These are phyloP conservation scores for Tenthredo distinguenda DNA, from an alignment of 2,888 invertebrate species.

Conservation along the genomic window DNA sequence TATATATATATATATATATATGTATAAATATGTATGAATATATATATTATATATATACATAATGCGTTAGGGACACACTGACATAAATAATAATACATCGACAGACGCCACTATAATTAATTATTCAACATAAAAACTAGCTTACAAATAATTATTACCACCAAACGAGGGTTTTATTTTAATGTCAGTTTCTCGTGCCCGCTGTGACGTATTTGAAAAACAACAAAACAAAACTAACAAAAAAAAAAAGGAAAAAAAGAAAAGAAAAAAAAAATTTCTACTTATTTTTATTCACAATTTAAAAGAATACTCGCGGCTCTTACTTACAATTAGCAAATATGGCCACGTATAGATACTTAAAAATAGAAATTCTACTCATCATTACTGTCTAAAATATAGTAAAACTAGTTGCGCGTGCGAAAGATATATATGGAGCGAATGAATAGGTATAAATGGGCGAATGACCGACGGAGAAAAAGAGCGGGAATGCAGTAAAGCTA, in stretches of 20 bases:
- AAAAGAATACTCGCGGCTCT: conserved; percentile 28
- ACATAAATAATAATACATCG: not conserved
- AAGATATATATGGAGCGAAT: conserved; percentile 12
- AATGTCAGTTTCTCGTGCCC: conserved; percentile 25
- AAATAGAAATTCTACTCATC: conserved; percentile 38
- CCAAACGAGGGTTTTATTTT: conserved; percentile 12
- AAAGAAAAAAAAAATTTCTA: not conserved
- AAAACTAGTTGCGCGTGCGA: conserved; percentile 33
- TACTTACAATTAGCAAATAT: conserved; percentile 39
- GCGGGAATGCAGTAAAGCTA: conserved; percentile 30
- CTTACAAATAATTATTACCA: not conserved
- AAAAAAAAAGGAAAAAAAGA: not conserved
- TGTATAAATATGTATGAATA: too few relatives aligned
- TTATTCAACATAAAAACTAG: not conserved
- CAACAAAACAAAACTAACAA: conserved; percentile 54
- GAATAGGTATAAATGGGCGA: conserved; percentile 15
- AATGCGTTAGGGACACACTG: conserved; percentile 2
- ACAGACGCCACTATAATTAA: not conserved
- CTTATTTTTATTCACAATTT: conserved; percentile 9
- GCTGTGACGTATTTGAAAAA: conserved; percentile 5
- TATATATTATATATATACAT: not conserved
- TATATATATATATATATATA: too few relatives aligned
- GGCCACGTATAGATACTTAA: conserved; percentile 28
- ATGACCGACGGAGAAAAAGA: conserved; percentile 38
- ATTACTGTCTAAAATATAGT: conserved; percentile 36